Evolutionary conservation across 2,888 invertebrate genomes (phyloP).

Genomic region (Dysmachus trigonus): DNA sequence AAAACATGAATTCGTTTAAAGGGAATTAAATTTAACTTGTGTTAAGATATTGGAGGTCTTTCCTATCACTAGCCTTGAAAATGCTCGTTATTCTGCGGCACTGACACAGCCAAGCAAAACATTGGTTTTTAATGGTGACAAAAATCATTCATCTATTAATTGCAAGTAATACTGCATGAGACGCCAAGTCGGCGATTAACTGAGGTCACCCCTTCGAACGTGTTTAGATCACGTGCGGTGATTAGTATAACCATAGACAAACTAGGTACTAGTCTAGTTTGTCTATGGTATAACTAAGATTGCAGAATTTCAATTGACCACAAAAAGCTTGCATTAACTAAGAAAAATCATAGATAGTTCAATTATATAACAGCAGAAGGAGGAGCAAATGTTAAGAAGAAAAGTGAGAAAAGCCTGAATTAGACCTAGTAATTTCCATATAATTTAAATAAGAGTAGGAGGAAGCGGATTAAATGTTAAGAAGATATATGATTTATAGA

Average conservation of each 20-base stretch:
- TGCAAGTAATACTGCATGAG: not conserved
- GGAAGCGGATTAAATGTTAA: not conserved
- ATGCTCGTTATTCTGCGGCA: not conserved
- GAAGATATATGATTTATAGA: too few species aligned
- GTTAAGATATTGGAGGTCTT: not conserved
- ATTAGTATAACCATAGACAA: too few species aligned
- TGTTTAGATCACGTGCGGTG: not conserved
- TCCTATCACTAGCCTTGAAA: not conserved
- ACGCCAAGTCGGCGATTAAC: not conserved
- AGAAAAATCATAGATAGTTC: not conserved
- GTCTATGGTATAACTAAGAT: too few species aligned
- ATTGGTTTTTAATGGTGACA: not conserved
- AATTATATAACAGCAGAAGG: not conserved
- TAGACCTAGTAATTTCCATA: too few species aligned
- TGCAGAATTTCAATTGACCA: not conserved
- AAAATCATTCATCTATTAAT: not conserved
- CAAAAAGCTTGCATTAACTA: not conserved
- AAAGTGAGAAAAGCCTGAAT: too few species aligned
- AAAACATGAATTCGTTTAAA: not conserved
- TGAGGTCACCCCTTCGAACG: not conserved
- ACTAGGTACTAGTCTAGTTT: too few species aligned
- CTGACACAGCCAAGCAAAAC: not conserved
- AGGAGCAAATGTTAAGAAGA: not conserved
- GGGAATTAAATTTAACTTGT: not conserved
- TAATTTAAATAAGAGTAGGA: not conserved